These are phyloP conservation scores for Cataglyphis altisquamis DNA, from an alignment of 2,888 invertebrate species.

Conservation along the genomic window DNA sequence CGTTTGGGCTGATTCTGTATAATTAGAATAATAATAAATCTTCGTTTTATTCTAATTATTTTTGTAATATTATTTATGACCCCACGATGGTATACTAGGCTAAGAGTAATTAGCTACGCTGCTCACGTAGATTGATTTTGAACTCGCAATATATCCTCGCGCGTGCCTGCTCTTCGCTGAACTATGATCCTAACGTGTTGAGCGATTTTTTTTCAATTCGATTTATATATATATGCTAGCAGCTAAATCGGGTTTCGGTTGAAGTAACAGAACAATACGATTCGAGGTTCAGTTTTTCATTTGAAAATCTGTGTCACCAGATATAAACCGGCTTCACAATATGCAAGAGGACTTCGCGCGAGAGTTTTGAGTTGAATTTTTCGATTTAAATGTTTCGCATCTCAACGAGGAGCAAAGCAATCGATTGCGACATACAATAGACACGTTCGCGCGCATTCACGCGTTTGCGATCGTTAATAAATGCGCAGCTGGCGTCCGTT, in stretches of 20 bases:
- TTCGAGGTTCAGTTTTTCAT: neutral
- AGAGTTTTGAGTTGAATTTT: neutral
- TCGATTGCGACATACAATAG: constrained; percentile 35
- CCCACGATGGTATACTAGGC: neutral
- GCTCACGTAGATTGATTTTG: neutral
- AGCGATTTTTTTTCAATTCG: neutral
- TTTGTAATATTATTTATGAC: neutral
- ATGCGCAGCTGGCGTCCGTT: constrained; percentile 47
- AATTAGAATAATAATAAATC: neutral
- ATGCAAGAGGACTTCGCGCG: neutral
- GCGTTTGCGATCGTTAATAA: constrained; percentile 54
- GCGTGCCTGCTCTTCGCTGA: neutral
- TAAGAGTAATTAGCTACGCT: constrained; percentile 7
- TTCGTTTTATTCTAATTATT: neutral
- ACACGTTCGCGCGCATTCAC: constrained; percentile 49
- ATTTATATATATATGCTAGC: neutral
- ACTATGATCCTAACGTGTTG: neutral
- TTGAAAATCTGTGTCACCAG: neutral
- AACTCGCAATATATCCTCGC: constrained; percentile 16
- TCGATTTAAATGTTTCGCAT: neutral
- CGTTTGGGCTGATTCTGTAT: too few species aligned
- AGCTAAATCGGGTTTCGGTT: too few species aligned
- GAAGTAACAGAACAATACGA: neutral
- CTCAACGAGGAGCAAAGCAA: neutral
- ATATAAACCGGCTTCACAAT: neutral